These are phyloP conservation scores for Clarias fuscus DNA, from an alignment of 2,797 vertebrate genomes.

Conservation along the genomic window DNA sequence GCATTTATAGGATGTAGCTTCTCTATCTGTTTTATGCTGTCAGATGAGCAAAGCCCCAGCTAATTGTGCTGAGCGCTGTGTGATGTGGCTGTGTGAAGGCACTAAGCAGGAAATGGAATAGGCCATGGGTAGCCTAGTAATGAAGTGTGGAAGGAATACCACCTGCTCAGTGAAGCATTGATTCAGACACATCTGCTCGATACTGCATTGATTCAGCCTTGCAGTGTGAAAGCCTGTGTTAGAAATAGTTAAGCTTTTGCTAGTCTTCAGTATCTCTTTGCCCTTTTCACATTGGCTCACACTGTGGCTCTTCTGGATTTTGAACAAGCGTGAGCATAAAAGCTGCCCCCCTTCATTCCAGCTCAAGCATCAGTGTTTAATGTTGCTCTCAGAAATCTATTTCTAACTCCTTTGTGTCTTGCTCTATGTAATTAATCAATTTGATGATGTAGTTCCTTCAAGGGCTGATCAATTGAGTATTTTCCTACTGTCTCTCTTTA, in stretches of 20 bases:
- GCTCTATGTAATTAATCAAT: constrained; percentile 1
- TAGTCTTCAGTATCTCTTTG: not conserved
- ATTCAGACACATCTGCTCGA: constrained; percentile 46
- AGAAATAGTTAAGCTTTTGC: not conserved
- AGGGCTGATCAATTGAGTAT: not conserved
- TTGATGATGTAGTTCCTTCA: not conserved
- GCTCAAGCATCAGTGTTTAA: not conserved
- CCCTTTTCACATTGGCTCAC: not conserved
- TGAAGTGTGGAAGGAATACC: constrained; percentile 26
- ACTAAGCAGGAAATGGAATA: not conserved
- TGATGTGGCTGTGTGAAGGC: not conserved
- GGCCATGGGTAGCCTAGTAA: constrained; percentile 13
- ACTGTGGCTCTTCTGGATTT: not conserved
- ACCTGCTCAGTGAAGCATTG: constrained; percentile 28
- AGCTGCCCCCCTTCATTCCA: not conserved
- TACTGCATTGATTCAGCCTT: constrained; percentile 40
- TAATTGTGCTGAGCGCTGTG: not conserved
- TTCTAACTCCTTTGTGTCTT: not conserved
- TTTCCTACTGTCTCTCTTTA: constrained; percentile 11
- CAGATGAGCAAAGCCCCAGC: not conserved
- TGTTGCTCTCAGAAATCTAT: not conserved
- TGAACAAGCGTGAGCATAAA: not conserved
- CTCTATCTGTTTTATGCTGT: not conserved
- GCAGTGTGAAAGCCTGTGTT: not conserved
- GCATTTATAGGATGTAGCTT: not conserved